A percentile compares a stretch with the other conserved stretches of the same genome.
Conservation (phyloP, 2,888 invertebrate species). For the Diloba caeruleocephala region DNA sequence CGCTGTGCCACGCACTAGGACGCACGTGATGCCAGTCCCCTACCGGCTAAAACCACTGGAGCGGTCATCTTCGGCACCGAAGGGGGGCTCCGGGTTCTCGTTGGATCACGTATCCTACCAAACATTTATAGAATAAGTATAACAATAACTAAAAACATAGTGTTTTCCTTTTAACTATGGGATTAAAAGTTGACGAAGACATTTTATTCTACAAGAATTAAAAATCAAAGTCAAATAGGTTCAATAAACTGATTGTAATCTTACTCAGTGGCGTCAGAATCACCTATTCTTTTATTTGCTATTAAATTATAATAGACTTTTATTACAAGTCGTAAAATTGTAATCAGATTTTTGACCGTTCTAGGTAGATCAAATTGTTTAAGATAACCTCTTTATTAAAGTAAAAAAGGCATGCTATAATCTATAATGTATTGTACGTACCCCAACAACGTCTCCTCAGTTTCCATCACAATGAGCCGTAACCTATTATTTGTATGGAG, state of each 20-base stretch:
- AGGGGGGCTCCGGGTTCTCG: too few species aligned
- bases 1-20: too few species aligned
- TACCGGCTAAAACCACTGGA: too few species aligned
- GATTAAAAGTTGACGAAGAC: background rate
- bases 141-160: background rate
- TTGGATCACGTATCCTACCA: too few species aligned
- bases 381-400: background rate
- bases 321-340: constrained; percentile 23
- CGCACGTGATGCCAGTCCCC: too few species aligned
- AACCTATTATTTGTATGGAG: too few species aligned
- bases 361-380: constrained; percentile 1
- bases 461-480: too few species aligned
- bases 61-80: too few species aligned
- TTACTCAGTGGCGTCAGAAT: constrained; percentile 15
- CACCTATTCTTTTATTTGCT: constrained; percentile 13
- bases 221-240: constrained; percentile 10
- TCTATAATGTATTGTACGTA: too few species aligned
- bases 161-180: background rate
- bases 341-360: background rate
- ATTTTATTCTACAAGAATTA: constrained; percentile 1
- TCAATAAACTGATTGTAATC: constrained; percentile 29
- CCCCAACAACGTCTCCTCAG: too few species aligned
- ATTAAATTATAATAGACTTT: constrained; percentile 10
- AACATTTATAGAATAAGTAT: too few species aligned
- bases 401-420: too few species aligned